Evolutionary conservation across 2,113 vertebrate species (phyloP), one percentile per base, ranked within the genome.

Genomic region (Shinisaurus crocodilurus): DNA sequence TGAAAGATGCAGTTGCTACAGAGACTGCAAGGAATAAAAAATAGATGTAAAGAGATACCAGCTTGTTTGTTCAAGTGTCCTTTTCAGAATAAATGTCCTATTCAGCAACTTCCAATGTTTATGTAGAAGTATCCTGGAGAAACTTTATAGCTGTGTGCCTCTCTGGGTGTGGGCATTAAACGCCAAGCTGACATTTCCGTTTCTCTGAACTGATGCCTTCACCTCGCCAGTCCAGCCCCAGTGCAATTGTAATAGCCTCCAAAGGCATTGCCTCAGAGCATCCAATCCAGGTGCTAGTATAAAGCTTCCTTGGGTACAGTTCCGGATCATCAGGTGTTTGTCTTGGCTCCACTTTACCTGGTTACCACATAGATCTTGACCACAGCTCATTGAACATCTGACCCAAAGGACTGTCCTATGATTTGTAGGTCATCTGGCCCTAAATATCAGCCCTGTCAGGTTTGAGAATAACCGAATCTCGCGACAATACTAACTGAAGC

Each of bases 1-100:
- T 86, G 16, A 93, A 88, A 43, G 69, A 82, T 90, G 70, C 13
- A 89, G 75, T 88, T 91, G 88, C 54, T 67, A 18, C 37, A 82
- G 10, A 74, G 34, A 67, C 72, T 91, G n/a, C 88, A 89, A 92
- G n/a, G 45, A 80, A 54, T 25, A 80, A 18, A 27, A 82, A 85
- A 54, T 27, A 86, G 40, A 80, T 90, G 60, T 75, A 43, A 87
- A 88, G 50, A 85, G 81, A 88, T 84, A 76, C 48, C n/a, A 89
- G 7, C 3, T 87, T n/a, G 3, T 50, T 94, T 90, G 76, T 81
- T 90, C 83, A 86, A 80, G 18, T 43, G 10, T 85, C 48, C 45
- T 86, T 69, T 86, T 86, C 57, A 57, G 50, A 91, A 50, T 15
- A 77, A 43, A 76, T 83, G 57, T 76, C 69, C 9, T 90, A 89